Evolutionary conservation across 2,888 invertebrate species (phyloP), one percentile per base, ranked within the genome.

Genomic region (Nysson spinosus): DNA sequence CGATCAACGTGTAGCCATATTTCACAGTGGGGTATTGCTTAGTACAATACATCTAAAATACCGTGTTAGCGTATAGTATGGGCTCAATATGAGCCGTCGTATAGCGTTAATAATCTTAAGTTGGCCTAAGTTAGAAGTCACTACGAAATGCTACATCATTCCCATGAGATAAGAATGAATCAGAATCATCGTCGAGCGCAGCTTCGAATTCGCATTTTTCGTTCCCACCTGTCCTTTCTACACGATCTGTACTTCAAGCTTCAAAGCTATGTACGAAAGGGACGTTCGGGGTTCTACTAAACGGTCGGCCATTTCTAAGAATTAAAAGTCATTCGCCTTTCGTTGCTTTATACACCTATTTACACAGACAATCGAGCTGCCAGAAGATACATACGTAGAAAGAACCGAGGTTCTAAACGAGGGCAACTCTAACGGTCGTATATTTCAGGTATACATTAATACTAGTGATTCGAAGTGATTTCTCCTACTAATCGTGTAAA

Each of bases 81-180:
- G 75, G 74, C 84, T 85, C 84, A 85, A 85, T 85, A 83, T 85
- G 85, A 84, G 84, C 79, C 81, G 79, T 80, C 77, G 52, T 79
- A 79, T 68, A 71, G 61, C 71, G 68, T 80, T 77, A 76, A 77
- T 72, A 75, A 78, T 78, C 79, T 80, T 81, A 79, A 79, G 78
- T 80, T 75, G 75, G 72, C 76, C 77, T 79, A 75, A 54, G 62
- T 75, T 78, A 64, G 54, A 72, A 65, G 60, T 79, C 66, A 61
- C 70, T 73, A 72, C 64, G 72, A 78, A 79, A 71, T 76, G 72
- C 75, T 69, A 72, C 54, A 49, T 68, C 54, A 46, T 57, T 57
- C 37, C 37, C 70, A 44, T 58, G 37, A 42, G 51, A 12, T n/a
- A 30, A 22, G 24, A n/a, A 32, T 42, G 5, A 32, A 32, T 34